Evolutionary conservation across 1,140 invertebrate species (phyloP).

Genomic region (Apolygus lucorum): DNA sequence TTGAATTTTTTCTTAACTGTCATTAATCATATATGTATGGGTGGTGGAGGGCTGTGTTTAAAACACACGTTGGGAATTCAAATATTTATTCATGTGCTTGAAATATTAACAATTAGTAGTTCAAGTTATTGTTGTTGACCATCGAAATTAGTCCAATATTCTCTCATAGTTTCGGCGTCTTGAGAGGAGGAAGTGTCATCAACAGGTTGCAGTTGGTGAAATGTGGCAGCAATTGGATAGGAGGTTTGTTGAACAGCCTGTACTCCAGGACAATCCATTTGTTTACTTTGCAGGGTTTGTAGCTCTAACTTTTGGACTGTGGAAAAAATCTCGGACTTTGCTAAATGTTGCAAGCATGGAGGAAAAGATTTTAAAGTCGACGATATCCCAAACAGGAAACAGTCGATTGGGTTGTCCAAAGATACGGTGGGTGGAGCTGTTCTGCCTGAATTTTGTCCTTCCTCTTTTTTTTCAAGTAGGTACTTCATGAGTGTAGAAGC

Average conservation of each 20-base stretch:
- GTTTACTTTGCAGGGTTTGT: slow-evolving; percentile 21
- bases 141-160: too few relatives aligned
- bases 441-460: too few relatives aligned
- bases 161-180: too few relatives aligned
- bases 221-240: background rate
- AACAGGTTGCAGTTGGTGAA: too few relatives aligned
- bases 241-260: background rate
- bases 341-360: slow-evolving; percentile 23
- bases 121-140: too few relatives aligned
- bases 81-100: too few relatives aligned
- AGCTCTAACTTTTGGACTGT: slow-evolving; percentile 23
- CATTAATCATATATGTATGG: too few relatives aligned
- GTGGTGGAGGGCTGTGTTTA: too few relatives aligned
- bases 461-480: slow-evolving; percentile 41
- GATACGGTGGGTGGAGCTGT: slow-evolving; percentile 18
- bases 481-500: background rate
- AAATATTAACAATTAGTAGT: too few relatives aligned
- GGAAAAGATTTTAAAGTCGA: slow-evolving; percentile 20
- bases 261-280: too few relatives aligned
- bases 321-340: slow-evolving; percentile 23
- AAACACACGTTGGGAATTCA: too few relatives aligned
- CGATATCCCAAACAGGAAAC: slow-evolving; percentile 25
- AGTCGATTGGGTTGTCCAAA: slow-evolving; percentile 25
- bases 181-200: slow-evolving; percentile 9
- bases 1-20: too few relatives aligned